Conservation (phyloP, 2,888 invertebrate species). For the Chymomyza fuscimana region DNA sequence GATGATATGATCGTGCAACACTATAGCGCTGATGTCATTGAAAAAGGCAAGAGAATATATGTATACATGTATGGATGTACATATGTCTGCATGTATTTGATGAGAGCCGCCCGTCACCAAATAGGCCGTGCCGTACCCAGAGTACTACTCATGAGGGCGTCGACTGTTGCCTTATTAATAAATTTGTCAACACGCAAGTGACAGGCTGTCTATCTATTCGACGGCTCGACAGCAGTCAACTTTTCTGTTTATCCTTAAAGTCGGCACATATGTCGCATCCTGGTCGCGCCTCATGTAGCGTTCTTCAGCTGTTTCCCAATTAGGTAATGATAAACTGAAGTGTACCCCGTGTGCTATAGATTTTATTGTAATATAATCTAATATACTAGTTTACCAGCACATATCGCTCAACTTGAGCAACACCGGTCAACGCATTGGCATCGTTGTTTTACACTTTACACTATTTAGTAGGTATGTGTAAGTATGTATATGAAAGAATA, state of each 20-base stretch:
- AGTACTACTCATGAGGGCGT: constrained; percentile 53
- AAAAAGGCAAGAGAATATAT: constrained; percentile 44
- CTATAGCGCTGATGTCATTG: constrained; percentile 57
- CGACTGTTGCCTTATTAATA: constrained; percentile 76
- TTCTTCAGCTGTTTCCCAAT: constrained; percentile 57
- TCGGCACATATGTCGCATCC: constrained; percentile 65
- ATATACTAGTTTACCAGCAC: constrained; percentile 30
- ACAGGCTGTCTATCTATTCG: constrained; percentile 69
- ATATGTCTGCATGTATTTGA: constrained; percentile 53
- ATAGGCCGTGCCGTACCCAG: constrained; percentile 49
- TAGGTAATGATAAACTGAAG: constrained; percentile 38
- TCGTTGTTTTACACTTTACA: neutral
- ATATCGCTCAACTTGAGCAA: constrained; percentile 17
- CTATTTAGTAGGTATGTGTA: neutral
- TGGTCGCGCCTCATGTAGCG: constrained; percentile 27
- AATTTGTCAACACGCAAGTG: constrained; percentile 78
- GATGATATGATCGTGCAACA: constrained; percentile 31
- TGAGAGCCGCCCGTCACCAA: constrained; percentile 68
- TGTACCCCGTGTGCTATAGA: constrained; percentile 4
- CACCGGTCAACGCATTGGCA: neutral
- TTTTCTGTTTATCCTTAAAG: constrained; percentile 64
- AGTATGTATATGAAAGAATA: neutral
- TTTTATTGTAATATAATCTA: constrained; percentile 26
- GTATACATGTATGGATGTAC: constrained; percentile 14
- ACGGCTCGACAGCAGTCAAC: constrained; percentile 32